These are phyloP conservation scores for Melanotaenia duboulayi DNA, from an alignment of 2,113 vertebrate genomes.

Conservation along the genomic window DNA sequence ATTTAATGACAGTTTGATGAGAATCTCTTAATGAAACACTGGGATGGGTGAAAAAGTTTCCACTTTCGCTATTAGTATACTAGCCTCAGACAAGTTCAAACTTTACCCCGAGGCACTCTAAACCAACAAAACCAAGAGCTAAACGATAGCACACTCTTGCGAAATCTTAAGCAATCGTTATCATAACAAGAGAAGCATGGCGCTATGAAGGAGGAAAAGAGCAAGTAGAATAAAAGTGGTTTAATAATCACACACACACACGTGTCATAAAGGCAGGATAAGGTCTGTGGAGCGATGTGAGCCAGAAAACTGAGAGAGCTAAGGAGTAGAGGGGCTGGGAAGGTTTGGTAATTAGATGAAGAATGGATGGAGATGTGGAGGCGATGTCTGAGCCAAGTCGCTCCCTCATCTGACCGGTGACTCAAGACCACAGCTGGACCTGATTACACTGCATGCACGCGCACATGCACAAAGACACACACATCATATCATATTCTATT, in stretches of 20 bases:
- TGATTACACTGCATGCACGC: conserved; percentile 63
- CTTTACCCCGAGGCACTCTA: conserved; percentile 13
- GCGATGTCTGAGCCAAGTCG: conserved; percentile 60
- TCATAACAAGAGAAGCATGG: conserved; percentile 8
- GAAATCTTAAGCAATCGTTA: conserved; percentile 23
- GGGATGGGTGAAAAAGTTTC: conserved; percentile 8
- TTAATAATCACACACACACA: conserved; percentile 23
- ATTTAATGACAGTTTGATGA: not conserved
- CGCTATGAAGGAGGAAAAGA: not conserved
- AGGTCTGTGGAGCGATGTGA: conserved; percentile 29
- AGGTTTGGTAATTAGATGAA: conserved; percentile 71
- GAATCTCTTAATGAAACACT: not conserved
- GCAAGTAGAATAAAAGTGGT: conserved; percentile 24
- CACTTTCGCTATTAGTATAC: conserved; percentile 2
- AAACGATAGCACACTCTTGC: conserved; percentile 45
- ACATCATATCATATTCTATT: conserved; percentile 64
- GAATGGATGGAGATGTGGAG: conserved; percentile 71
- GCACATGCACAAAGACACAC: conserved; percentile 27
- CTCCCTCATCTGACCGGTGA: conserved; percentile 77
- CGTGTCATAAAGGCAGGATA: conserved; percentile 12
- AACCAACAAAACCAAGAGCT: conserved; percentile 38
- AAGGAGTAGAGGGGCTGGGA: conserved; percentile 40
- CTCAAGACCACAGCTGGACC: conserved; percentile 82
- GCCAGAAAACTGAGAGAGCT: conserved; percentile 37
- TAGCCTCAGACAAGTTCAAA: conserved; percentile 38